Evolutionary conservation across 2,797 vertebrate species (phyloP), one percentile per base, ranked within the genome.

Genomic region (Cryptoprocta ferox): DNA sequence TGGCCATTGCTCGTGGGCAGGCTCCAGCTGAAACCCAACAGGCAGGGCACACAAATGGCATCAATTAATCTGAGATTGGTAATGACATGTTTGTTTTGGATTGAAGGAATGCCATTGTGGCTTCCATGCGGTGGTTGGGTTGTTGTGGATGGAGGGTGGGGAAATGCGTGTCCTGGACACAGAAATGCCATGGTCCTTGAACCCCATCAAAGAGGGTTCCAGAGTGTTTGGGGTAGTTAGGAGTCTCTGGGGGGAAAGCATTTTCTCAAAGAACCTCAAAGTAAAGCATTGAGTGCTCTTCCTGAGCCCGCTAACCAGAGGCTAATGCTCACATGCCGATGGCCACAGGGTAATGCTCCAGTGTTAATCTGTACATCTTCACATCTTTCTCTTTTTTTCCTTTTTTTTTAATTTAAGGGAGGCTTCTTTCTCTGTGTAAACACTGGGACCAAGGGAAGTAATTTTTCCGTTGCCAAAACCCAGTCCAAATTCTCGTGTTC

Each of bases 21-120:
- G n/a, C 78, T 96, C 95, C 97, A 97, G 63, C 53, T 91, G 83
- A 95, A 97, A 97, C 85, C 82, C 88, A 87, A 45, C 59, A 91
- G 89, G 68, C 95, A 84, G 88, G 97, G 91, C 95, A 96, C 95
- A 88, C 97, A 97, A 97, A 94, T 93, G 90, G 95, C 97, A 94
- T 61, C 95, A 94, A 93, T 98, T 98, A 98, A 97, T 97, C 97
- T 94, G 85, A 96, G 94, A 96, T 94, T 89, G 92, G 96, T 97
- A 97, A 97, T 96, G 96, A 96, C 95, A 88, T 93, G 97, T 98
- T 97, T 98, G 88, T 94, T 94, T 97, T 96, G 97, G 95, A 87
- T 30, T 14, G 81, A 95, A 95, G 48, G 56, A 94, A 71, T 59
- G 73, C 35, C 89, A 81, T 26, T 96, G 93, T 96, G 97, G 97